Conservation (phyloP, 2,797 vertebrate species). For the Octomys mimax region DNA sequence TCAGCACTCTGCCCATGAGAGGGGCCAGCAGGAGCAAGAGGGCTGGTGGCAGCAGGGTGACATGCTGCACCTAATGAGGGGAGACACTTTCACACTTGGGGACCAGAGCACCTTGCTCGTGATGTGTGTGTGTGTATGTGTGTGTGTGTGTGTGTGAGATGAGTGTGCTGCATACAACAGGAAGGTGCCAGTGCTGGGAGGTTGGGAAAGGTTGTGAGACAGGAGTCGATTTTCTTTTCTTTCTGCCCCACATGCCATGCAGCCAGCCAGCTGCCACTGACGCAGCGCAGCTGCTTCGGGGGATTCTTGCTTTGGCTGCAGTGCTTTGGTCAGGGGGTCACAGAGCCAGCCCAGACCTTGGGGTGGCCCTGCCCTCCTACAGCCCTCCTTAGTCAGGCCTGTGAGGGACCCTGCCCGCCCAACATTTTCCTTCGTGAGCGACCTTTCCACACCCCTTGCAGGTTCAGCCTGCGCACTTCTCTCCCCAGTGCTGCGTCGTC, state of each 20-base stretch:
- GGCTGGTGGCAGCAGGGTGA: fast-evolving
- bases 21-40: not conserved
- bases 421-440: not conserved
- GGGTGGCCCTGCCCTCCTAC: not conserved
- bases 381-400: not conserved
- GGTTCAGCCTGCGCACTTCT: not conserved
- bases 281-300: not conserved
- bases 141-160: not conserved
- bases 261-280: not conserved
- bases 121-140: not conserved
- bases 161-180: not conserved
- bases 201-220: not conserved
- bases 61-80: no score
- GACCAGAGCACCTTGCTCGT: not conserved
- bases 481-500: not conserved
- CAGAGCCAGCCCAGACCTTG: not conserved
- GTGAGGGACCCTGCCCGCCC: not conserved
- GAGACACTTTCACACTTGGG: not conserved
- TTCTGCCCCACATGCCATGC: not conserved
- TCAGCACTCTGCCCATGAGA: not conserved
- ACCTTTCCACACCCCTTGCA: not conserved
- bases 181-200: not conserved
- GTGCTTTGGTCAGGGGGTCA: not conserved
- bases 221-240: not conserved
- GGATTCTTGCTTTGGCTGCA: not conserved